Base-by-base conservation (phyloP, 2,113 vertebrate species). In the Syngnathoides biaculeatus region DNA sequence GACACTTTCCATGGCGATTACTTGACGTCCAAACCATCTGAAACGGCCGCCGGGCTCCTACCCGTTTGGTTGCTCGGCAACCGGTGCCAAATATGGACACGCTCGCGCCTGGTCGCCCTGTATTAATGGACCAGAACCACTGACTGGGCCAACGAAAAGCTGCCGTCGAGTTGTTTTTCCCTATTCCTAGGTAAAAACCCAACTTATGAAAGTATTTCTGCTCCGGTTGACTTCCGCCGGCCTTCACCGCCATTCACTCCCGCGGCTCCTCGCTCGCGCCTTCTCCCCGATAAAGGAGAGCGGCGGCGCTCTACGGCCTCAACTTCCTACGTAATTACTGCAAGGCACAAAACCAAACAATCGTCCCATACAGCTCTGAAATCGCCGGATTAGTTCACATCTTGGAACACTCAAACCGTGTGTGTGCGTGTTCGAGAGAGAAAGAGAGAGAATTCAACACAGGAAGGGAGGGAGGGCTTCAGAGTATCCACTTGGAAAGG, bases 251-350 rank as follows among this genome's bases (percentile, higher is more conserved):
- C 56, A 35, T 58, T 58, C 17, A 58, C 56, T 58, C 56, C 56
- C 17, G 27, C 17, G 17, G 19, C 57, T 38, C 55, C 55, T 57
- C 30, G 55, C 55, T 38, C 3, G 30, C 15, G 19, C 5, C 10
- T 10, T 35, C 57, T 59, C 30, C 14, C 57, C 39, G 22, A 62
- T n/a, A 62, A 43, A 62, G 39, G 24, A 43, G 40, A 5, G 22
- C 60, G 14, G 40, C n/a, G 60, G 60, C 45, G 64, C 47, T 71
- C 86, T 86, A 85, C 73, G 68, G 82, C 88, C 85, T 78, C 88
- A 84, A 84, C 91, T 88, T 91, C 91, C 90, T 88, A 86, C 87
- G 85, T 91, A 92, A 93, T 92, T 91, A 92, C 83, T 81, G 84
- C 86, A 83, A 90, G 87, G 80, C 87, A 83, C 85, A 87, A 83